phyloP scores from a whole-genome alignment of 1,140 invertebrate species.

The Asbolus verrucosus region DNA sequence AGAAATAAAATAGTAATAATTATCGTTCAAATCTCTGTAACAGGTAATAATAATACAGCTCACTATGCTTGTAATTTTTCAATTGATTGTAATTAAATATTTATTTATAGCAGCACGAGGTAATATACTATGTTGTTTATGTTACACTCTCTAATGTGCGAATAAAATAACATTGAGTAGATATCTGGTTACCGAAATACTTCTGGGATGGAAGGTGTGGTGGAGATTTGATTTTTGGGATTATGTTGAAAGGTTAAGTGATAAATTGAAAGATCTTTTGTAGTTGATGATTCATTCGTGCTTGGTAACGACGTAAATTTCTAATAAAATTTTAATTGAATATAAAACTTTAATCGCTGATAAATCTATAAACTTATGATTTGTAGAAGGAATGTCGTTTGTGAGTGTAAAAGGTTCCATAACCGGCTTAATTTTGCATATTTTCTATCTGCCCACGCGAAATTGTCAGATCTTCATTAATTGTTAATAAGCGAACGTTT shows the following conservation, averaged over 20 bases:
- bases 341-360: constrained; percentile 18
- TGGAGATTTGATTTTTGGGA: constrained; percentile 36
- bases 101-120: too few species aligned
- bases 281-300: constrained; percentile 33
- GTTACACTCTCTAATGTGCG: too few species aligned
- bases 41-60: too few species aligned
- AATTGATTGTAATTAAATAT: too few species aligned
- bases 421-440: neutral
- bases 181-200: too few species aligned
- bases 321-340: constrained; percentile 40
- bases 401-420: neutral
- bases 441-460: constrained; percentile 2
- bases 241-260: constrained; percentile 30
- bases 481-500: constrained; percentile 23
- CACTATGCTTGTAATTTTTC: too few species aligned
- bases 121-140: too few species aligned
- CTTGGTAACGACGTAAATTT: constrained; percentile 24
- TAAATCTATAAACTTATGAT: constrained; percentile 17
- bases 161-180: too few species aligned
- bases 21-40: too few species aligned
- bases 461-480: constrained; percentile 27
- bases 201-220: constrained; percentile 14
- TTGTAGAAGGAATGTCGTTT: neutral
- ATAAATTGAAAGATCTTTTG: constrained; percentile 35
- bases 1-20: too few species aligned